Conservation (phyloP, 2,888 invertebrate genomes). For the Eulithis prunata region DNA sequence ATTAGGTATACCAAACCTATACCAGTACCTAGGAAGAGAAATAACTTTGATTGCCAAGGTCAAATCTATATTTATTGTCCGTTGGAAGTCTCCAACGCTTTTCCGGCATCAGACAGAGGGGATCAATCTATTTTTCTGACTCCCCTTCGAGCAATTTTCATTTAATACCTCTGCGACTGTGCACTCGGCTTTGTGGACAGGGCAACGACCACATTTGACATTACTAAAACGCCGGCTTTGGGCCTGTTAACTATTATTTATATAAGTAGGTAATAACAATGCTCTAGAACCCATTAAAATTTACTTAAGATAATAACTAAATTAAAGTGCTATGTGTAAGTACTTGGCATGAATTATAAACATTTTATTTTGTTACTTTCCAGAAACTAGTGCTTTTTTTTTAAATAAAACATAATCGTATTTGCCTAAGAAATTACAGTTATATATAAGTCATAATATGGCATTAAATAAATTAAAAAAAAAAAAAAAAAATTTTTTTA, state of each 20-base stretch:
- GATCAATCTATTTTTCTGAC: slow-evolving; percentile 36
- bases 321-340: not conserved
- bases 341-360: too few species aligned
- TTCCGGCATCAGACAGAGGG: slow-evolving; percentile 35
- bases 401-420: too few species aligned
- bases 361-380: too few species aligned
- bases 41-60: slow-evolving; percentile 26
- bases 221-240: slow-evolving; percentile 30
- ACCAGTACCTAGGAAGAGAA: not conserved
- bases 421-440: too few species aligned
- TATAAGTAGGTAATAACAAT: not conserved
- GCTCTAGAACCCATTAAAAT: not conserved
- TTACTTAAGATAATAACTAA: not conserved
- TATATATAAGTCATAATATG: too few species aligned
- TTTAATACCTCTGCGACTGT: slow-evolving; percentile 35
- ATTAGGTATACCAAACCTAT: too few species aligned
- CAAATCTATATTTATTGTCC: slow-evolving; percentile 30
- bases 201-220: slow-evolving; percentile 41
- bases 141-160: slow-evolving; percentile 41
- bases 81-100: slow-evolving; percentile 28
- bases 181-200: slow-evolving; percentile 17
- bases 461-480: too few species aligned
- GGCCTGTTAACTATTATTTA: slow-evolving; percentile 12
- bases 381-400: too few species aligned
- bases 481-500: too few species aligned